These are phyloP conservation scores for Platorchestia sp. DNA, from an alignment of 1,140 invertebrate genomes.

Conservation along the genomic window DNA sequence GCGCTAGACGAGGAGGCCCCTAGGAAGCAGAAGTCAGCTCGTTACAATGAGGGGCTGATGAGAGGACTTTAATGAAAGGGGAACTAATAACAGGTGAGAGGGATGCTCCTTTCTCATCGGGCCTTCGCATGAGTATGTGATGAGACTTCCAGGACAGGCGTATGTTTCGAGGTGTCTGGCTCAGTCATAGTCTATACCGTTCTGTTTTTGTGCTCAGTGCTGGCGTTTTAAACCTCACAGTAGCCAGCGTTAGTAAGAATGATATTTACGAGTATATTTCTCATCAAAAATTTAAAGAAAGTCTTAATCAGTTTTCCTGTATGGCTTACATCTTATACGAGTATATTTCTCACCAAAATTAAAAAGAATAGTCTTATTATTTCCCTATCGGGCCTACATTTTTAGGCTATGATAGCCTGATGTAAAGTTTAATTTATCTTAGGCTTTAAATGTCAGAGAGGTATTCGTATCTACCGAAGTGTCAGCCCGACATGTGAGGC, in stretches of 20 bases:
- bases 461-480: not conserved
- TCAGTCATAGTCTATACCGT: not conserved
- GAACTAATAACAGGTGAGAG: not conserved
- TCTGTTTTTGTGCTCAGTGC: not conserved
- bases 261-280: too few species aligned
- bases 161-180: not conserved
- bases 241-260: not conserved
- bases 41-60: slow-evolving; percentile 17
- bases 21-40: slow-evolving; percentile 8
- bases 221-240: not conserved
- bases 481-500: not conserved
- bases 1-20: slow-evolving; percentile 7
- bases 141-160: not conserved
- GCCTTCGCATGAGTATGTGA: not conserved
- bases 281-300: not conserved
- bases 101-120: not conserved
- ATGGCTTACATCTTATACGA: not conserved
- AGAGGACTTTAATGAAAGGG: not conserved
- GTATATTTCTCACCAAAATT: not conserved
- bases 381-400: too few species aligned
- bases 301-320: too few species aligned
- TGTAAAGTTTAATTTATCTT: not conserved
- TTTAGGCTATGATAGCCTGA: not conserved
- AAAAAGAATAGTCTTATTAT: too few species aligned
- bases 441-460: not conserved